A percentile compares a stretch with the other conserved stretches of the same genome.
Conservation (phyloP, 2,888 invertebrate species). For the Ormia ochracea region DNA sequence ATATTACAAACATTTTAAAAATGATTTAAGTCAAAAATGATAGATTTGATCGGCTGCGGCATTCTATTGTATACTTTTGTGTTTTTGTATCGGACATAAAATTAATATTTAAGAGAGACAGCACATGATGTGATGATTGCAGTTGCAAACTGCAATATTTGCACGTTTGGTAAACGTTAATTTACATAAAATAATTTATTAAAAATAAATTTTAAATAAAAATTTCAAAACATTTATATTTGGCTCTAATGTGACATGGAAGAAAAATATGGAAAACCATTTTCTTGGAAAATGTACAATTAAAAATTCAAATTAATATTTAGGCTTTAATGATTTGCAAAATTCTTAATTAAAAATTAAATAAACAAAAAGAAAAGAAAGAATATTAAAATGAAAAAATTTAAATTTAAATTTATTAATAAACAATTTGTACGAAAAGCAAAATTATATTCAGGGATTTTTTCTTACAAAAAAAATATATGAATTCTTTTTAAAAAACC, state of each 20-base stretch:
- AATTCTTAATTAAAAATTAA: constrained; percentile 30
- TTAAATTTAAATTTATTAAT: constrained; percentile 23
- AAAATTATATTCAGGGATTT: constrained; percentile 75
- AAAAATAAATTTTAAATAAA: constrained; percentile 8
- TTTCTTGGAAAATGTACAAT: constrained; percentile 55
- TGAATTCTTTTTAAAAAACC: constrained; percentile 42
- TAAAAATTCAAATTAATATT: constrained; percentile 42
- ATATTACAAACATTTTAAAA: too few relatives aligned
- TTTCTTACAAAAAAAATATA: constrained; percentile 60
- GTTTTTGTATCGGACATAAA: too few relatives aligned
- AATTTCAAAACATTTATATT: constrained; percentile 8
- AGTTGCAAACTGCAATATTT: constrained; percentile 72
- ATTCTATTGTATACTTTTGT: too few relatives aligned
- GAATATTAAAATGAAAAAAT: constrained; percentile 32
- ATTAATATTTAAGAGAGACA: constrained; percentile 63
- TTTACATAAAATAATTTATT: constrained; percentile 27
- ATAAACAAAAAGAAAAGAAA: constrained; percentile 55
- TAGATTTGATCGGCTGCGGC: too few relatives aligned
- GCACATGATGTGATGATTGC: constrained; percentile 72
- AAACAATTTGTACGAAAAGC: constrained; percentile 68
- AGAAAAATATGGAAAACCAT: constrained; percentile 30
- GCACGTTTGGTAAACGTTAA: constrained; percentile 53
- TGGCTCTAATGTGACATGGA: constrained; percentile 21
- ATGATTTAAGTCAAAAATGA: too few relatives aligned
- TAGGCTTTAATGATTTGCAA: constrained; percentile 27